phyloP scores from a whole-genome alignment of 92 coral and sea anemone genomes.

The Paragorgia papillata region DNA sequence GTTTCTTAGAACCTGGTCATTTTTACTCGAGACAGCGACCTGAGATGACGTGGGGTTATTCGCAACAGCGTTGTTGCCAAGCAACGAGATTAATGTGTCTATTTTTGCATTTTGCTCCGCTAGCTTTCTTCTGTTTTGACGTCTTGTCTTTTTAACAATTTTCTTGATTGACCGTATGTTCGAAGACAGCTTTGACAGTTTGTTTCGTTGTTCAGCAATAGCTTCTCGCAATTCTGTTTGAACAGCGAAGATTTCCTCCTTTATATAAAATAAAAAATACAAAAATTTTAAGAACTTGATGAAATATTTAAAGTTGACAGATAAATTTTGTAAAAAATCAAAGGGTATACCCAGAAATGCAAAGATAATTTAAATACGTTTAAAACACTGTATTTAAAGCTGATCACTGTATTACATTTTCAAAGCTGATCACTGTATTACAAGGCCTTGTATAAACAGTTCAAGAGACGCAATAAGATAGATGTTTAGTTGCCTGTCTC shows the following conservation, averaged over 20 bases:
- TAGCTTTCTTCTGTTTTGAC: conserved; percentile 29
- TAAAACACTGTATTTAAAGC: not conserved
- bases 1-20: not conserved
- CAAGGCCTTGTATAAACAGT: no score
- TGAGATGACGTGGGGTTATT: not conserved
- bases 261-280: not conserved
- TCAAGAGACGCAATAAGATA: no score
- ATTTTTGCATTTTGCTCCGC: conserved; percentile 46
- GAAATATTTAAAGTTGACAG: not conserved
- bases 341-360: conserved; percentile 42
- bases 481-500: no score
- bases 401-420: no score
- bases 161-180: conserved; percentile 35
- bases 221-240: conserved; percentile 38
- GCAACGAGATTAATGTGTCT: conserved; percentile 40
- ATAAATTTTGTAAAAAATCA: not conserved
- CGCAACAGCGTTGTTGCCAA: conserved; percentile 12
- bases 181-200: conserved; percentile 16
- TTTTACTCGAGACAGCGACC: not conserved
- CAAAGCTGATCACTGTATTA: no score
- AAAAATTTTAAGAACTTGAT: not conserved
- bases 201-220: conserved; percentile 34
- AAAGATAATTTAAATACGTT: not conserved
- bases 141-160: conserved; percentile 13
- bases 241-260: conserved; percentile 37